These are phyloP conservation scores for Natrix natrix DNA, from an alignment of 2,797 vertebrate species.

Conservation along the genomic window DNA sequence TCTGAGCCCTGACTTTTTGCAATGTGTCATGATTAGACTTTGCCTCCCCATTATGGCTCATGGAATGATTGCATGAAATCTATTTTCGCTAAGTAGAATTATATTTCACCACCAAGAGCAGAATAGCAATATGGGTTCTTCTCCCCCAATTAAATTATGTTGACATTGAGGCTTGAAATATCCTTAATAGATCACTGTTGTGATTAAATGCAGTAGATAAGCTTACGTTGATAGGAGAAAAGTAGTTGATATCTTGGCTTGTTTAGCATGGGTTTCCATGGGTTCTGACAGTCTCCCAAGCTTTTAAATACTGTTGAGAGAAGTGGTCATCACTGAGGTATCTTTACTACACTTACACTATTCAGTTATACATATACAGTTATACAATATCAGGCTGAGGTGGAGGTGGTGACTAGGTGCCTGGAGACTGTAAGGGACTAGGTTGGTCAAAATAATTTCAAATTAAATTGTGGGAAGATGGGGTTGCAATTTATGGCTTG, in stretches of 20 bases:
- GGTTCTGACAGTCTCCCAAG: background rate
- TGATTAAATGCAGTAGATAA: background rate
- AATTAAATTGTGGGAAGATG: background rate
- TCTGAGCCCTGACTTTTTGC: background rate
- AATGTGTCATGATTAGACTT: too few species aligned
- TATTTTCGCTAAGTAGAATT: background rate
- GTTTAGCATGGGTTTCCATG: background rate
- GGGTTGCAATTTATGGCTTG: background rate
- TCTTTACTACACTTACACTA: background rate
- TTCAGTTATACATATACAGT: background rate
- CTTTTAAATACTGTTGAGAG: background rate
- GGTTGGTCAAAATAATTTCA: background rate
- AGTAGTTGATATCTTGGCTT: background rate
- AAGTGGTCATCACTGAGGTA: background rate
- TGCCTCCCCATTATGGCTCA: background rate
- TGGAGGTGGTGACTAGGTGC: background rate
- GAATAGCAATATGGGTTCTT: background rate
- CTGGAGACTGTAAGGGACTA: background rate
- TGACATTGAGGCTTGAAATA: background rate
- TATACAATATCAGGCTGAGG: background rate
- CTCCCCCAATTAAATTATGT: background rate
- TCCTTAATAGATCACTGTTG: background rate
- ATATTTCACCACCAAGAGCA: background rate
- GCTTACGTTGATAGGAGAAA: background rate
- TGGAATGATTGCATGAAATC: background rate